phyloP scores from a whole-genome alignment of 1,140 invertebrate genomes.

The Argopecten irradians region DNA sequence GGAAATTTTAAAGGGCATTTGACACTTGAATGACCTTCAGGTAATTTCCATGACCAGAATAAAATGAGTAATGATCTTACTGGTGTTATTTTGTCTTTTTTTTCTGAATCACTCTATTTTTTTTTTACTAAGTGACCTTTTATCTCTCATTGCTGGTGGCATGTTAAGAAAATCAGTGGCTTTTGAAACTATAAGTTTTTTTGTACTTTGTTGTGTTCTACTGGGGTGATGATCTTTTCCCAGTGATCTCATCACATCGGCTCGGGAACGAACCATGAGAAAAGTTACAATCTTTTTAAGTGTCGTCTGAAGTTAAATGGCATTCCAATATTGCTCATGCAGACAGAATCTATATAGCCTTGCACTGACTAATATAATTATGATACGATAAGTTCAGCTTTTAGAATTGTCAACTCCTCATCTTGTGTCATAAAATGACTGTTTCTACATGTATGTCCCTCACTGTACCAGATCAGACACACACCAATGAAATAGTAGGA shows the following conservation, averaged over 20 bases:
- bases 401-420: too few species aligned
- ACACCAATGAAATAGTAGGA: too few species aligned
- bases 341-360: not conserved
- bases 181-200: not conserved
- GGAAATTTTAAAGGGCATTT: not conserved
- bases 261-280: not conserved
- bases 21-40: not conserved
- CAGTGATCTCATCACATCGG: not conserved
- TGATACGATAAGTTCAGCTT: too few species aligned
- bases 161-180: not conserved
- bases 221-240: too few species aligned
- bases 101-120: not conserved
- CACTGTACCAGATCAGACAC: too few species aligned
- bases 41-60: not conserved
- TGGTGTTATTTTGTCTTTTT: not conserved
- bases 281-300: constrained; percentile 16
- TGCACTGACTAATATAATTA: not conserved
- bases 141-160: not conserved
- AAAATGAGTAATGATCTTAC: not conserved
- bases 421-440: too few species aligned
- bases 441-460: too few species aligned
- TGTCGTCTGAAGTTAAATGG: not conserved
- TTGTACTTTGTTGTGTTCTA: not conserved
- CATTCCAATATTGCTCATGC: not conserved
- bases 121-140: not conserved